Percentiles rank a stretch among this genome's conserved stretches.
These are phyloP conservation scores for Pituophis catenifer DNA, from an alignment of 2,113 vertebrate species.

Conservation along the genomic window DNA sequence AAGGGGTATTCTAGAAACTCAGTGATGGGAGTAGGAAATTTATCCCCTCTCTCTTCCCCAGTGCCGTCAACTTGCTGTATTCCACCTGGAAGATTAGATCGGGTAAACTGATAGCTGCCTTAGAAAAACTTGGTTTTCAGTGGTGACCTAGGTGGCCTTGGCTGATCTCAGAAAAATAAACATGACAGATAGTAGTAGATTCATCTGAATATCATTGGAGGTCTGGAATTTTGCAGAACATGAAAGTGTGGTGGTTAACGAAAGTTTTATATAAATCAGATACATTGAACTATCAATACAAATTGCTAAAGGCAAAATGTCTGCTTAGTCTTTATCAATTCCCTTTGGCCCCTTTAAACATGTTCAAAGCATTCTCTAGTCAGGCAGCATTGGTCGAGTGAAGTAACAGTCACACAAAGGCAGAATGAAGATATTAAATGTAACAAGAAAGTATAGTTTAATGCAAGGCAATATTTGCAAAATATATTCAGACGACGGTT, in stretches of 20 bases:
- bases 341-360: background rate
- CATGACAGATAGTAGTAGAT: background rate
- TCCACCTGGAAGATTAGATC: background rate
- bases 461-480: background rate
- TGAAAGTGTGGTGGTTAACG: background rate
- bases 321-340: background rate
- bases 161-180: background rate
- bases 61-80: background rate
- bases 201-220: background rate
- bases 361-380: background rate
- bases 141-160: background rate
- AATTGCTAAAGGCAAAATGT: background rate
- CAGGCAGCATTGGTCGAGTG: background rate
- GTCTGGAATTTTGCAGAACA: background rate
- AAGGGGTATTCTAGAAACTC: background rate
- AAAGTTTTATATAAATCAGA: background rate
- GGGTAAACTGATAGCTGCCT: background rate
- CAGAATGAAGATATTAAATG: background rate
- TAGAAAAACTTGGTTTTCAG: background rate
- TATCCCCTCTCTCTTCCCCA: background rate
- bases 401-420: background rate
- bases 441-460: background rate
- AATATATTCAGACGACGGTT: background rate
- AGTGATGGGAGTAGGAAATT: background rate
- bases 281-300: background rate